Evolutionary conservation across 2,113 vertebrate species (phyloP), one percentile per base, ranked within the genome.

Genomic region (Candoia aspera): DNA sequence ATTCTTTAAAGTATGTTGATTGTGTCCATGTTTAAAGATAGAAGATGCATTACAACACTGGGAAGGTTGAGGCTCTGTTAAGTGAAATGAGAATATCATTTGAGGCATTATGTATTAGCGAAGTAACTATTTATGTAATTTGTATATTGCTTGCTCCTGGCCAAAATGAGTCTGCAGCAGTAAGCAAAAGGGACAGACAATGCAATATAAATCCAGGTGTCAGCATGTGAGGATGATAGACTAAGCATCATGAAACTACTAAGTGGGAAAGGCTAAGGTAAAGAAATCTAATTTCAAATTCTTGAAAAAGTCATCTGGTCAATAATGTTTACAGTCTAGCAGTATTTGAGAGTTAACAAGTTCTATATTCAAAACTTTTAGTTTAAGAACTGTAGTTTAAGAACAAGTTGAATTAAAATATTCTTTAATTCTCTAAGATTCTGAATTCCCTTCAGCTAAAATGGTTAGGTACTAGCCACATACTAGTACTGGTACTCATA

Each of bases 81-180:
- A 73, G 46, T 86, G 17, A 96, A 96, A 94, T 91, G 92, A 95
- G 89, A n/a, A 42, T 60, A 57, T 92, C 46, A 87, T 10, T 49
- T 90, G 86, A 15, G 4, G 0, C 93, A 92, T 58, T 59, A 55
- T 94, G 64, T 62, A 10, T 24, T 83, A 86, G 10, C 46, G 92
- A 62, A 89, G 73, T 92, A 79, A 79, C 37, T 79, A 79, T 79
- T 79, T 79, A 42, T 79, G 33, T 42, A 79, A 79, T 79, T 79
- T 79, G 17, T 79, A 79, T 79, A 21, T 79, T 42, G 42, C 6
- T 79, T 42, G 49, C 33, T 42, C 33, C 33, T 79, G 33, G 19
- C 73, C 17, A 58, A 58, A 58, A 58, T 19, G 13, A 58, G 19
- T 58, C 33, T 42, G 8, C 33, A 79, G 17, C 42, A 79, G 73